phyloP scores from a whole-genome alignment of 2,113 vertebrate species.

The Lepus americanus region DNA sequence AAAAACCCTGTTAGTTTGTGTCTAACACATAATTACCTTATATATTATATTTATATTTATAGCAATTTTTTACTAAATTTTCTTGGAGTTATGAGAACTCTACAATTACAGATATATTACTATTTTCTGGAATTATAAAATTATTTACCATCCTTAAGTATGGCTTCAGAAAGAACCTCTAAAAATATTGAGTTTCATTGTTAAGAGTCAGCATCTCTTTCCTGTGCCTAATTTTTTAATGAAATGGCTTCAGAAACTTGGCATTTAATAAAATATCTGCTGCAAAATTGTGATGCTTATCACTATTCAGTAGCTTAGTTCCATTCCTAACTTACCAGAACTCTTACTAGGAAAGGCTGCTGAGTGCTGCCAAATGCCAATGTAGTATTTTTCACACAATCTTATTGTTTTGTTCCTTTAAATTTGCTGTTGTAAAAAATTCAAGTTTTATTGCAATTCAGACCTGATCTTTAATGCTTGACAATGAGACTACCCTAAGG shows the following conservation, averaged over 20 bases:
- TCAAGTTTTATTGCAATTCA: conserved; percentile 51
- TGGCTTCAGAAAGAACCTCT: not conserved
- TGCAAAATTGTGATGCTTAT: conserved; percentile 69
- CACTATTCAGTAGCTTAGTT: conserved; percentile 30
- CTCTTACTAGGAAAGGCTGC: conserved; percentile 62
- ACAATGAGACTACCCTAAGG: not conserved
- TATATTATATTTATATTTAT: conserved; percentile 41
- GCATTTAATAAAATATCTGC: conserved; percentile 62
- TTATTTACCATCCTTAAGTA: conserved; percentile 28
- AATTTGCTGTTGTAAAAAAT: conserved; percentile 42
- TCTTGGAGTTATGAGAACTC: not conserved
- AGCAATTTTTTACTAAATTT: conserved; percentile 36
- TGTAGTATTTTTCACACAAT: conserved; percentile 62
- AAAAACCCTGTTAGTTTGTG: not conserved
- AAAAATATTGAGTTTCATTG: not conserved
- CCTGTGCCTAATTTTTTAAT: conserved; percentile 34
- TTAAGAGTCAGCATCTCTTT: conserved; percentile 33
- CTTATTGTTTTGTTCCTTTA: conserved; percentile 51
- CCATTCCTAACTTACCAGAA: conserved; percentile 48
- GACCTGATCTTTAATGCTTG: not conserved
- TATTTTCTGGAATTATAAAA: conserved; percentile 33
- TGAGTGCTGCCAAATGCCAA: conserved; percentile 51
- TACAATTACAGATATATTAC: conserved; percentile 30
- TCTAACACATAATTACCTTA: conserved; percentile 14
- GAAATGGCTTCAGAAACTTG: conserved; percentile 61